Evolutionary conservation across 2,888 invertebrate species (phyloP).

Genomic region (Julus scanicus): DNA sequence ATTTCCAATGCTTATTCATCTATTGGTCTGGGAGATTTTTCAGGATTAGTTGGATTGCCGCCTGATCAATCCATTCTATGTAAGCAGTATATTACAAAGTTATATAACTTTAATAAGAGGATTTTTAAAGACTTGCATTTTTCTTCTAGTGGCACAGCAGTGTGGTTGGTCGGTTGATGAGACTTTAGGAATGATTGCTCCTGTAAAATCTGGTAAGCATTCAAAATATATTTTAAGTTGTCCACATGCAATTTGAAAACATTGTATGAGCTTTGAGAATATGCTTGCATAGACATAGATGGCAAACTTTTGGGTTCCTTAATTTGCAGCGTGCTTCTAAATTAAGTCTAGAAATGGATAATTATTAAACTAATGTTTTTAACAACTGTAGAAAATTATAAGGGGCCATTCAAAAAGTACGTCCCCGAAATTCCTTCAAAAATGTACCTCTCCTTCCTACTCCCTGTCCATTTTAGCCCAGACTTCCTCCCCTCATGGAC

Average conservation of each 20-base stretch:
- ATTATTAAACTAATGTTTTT: too few species aligned
- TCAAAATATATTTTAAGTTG: background rate
- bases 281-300: background rate
- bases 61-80: constrained; percentile 74
- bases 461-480: too few species aligned
- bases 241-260: background rate
- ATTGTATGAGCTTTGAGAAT: background rate
- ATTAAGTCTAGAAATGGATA: too few species aligned
- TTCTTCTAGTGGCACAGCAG: constrained; percentile 67
- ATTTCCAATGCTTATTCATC: constrained; percentile 89
- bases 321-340: too few species aligned
- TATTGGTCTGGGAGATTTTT: constrained; percentile 80
- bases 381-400: too few species aligned
- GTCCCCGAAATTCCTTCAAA: too few species aligned
- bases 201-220: constrained; percentile 71
- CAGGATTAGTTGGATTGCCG: constrained; percentile 81
- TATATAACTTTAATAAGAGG: background rate
- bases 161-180: constrained; percentile 81
- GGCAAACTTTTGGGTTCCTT: too few species aligned
- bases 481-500: too few species aligned
- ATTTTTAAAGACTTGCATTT: background rate
- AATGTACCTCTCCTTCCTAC: too few species aligned
- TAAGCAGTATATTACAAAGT: constrained; percentile 46
- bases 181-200: constrained; percentile 77
- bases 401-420: too few species aligned